A percentile compares a stretch with the other conserved stretches of the same genome.
These are phyloP conservation scores for Carassius auratus DNA, from an alignment of 2,113 vertebrate genomes.

Conservation along the genomic window DNA sequence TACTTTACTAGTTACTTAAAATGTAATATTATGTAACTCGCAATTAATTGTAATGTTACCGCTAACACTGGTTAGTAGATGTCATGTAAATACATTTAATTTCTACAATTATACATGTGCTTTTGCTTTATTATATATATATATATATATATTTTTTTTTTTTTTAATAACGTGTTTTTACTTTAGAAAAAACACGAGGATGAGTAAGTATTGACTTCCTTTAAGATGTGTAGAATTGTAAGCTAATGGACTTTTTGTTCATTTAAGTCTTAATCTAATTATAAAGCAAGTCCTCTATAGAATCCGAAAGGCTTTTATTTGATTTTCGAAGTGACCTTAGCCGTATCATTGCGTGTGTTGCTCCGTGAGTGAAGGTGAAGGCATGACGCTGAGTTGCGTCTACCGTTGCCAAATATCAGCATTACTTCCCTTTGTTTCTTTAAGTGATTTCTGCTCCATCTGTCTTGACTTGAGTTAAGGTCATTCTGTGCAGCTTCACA, in stretches of 20 bases:
- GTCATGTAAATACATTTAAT: not conserved
- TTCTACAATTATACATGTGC: too few species aligned
- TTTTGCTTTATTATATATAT: too few species aligned
- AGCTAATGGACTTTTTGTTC: not conserved
- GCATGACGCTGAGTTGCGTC: conserved; percentile 31
- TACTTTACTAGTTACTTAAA: too few species aligned
- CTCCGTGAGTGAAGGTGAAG: conserved; percentile 32
- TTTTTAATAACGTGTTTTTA: not conserved
- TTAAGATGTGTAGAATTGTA: not conserved
- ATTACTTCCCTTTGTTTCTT: conserved; percentile 52
- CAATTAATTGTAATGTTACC: not conserved
- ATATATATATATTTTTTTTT: too few species aligned
- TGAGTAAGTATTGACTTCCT: not conserved
- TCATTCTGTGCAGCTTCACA: conserved; percentile 24
- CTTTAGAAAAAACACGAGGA: not conserved
- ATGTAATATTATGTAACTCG: not conserved
- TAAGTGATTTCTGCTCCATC: conserved; percentile 43
- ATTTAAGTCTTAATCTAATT: not conserved
- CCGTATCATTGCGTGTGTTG: conserved; percentile 13
- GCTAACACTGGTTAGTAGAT: not conserved
- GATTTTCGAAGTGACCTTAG: not conserved
- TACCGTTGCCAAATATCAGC: conserved; percentile 24
- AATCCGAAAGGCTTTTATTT: not conserved
- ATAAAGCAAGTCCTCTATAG: not conserved
- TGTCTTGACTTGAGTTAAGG: conserved; percentile 36